Base-by-base conservation (phyloP, 1,140 invertebrate species). In the Andricus grossulariae region DNA sequence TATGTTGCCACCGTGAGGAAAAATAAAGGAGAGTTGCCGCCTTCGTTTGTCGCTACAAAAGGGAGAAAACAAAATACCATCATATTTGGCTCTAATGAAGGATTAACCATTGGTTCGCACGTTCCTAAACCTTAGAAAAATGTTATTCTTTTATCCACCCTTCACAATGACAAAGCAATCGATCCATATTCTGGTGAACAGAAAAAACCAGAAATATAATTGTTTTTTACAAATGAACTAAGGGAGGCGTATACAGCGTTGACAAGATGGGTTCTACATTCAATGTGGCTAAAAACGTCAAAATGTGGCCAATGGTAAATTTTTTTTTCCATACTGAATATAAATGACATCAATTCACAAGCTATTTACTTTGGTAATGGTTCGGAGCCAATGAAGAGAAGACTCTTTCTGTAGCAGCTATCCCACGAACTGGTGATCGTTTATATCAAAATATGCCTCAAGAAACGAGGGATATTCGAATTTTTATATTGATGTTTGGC, bases 11-110 rank as follows among this genome's bases (percentile, higher is more conserved):
- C 54, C 19, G 54, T 55, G 18, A 55, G 10, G 19, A 8, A 10
- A 55, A 55, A 55, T 18, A 55, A 55, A 55, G n/a, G 54, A 55
- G 54, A 55, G 54, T 18, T 55, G n/a, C 54, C 54, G 19, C 54
- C 54, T 16, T 18, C 3, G n/a, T 55, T 55, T 16, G 54, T 55
- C 7, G n/a, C n/a, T 18, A 55, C 54, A 18, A 55, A 55, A 55
- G 19, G 3, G 2, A 55, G 54, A 16, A 16, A 12, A 8, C 3
- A 18, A 18, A 55, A 55, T 18, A 18, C 54, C 3, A 18, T 18
- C 25, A 11, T 57, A 10, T 50, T 54, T 57, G 54, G 54, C 25
- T 57, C 11, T 57, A 11, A 5, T 21, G 2, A 57, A 57, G 13
- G 25, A 11, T 1, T 8, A 21, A 8, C 13, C 3, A 6, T 57